Evolutionary conservation across 2,797 vertebrate genomes (phyloP), one percentile per base, ranked within the genome.

Genomic region (Acestrorhynchus altus): DNA sequence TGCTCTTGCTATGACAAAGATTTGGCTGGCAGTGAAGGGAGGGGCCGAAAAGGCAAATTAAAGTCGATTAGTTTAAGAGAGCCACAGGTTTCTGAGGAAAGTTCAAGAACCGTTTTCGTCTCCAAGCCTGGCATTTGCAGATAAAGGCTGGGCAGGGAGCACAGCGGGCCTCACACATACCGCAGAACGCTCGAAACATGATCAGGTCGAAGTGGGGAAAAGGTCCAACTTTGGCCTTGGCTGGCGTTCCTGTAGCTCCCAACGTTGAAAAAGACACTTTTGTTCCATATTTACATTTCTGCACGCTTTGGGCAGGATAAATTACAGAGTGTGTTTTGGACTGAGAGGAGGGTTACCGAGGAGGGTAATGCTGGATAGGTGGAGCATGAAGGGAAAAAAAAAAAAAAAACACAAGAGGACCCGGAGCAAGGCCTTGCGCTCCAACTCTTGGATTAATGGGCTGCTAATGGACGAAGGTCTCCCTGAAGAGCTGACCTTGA

Each of bases 261-360:
- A 73, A 81, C 81, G 84, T 64, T 74, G 87, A 91, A 92, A 88
- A 93, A 85, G 86, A 77, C 78, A 89, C 86, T 88, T 91, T 91
- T 90, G 88, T 90, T 93, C 90, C 83, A 84, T 88, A 87, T 92
- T 92, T 91, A 91, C 89, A 90, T 91, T 92, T 90, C 91, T 85
- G 70, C 65, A 73, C 80, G 85, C 66, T 86, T 85, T 86, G 85
- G 76, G 86, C 78, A 74, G 89, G 83, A 89, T 90, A 86, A 90
- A 89, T 92, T 91, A 90, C 89, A 73, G 83, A 85, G 83, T 83
- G 84, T 87, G 84, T 89, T 93, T 90, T 89, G 86, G 87, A 87
- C 88, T 80, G 85, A 83, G 72, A 52, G 60, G 47, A 11, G 57
- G 75, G 28, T 66, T 68, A 59, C 18, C 35, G 47, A 70, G 70